Percentiles rank a stretch among this genome's conserved stretches.
Evolutionary conservation across 2,888 invertebrate species (phyloP).

Genomic region (Spialia ferax): DNA sequence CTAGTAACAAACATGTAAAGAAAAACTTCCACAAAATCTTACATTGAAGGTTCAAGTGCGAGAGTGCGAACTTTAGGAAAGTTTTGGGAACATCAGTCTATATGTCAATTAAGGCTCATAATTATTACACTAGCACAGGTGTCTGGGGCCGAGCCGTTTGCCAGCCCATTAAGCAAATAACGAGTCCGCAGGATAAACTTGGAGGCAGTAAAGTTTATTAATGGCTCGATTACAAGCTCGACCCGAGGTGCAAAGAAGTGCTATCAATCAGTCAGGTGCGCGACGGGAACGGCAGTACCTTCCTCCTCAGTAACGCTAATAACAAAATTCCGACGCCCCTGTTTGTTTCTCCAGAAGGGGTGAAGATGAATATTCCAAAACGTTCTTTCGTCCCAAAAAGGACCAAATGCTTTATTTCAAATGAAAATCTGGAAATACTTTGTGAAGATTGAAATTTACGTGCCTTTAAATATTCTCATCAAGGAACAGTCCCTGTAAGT

Average conservation of each 20-base stretch:
- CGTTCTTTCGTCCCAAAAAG: constrained; percentile 57
- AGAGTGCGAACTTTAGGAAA: no score
- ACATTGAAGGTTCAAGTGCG: background rate
- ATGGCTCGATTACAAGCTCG: constrained; percentile 87
- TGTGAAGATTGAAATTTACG: constrained; percentile 20
- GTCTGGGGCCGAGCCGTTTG: constrained; percentile 74
- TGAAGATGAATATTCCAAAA: constrained; percentile 78
- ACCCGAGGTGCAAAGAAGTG: constrained; percentile 86
- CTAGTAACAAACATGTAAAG: constrained; percentile 10
- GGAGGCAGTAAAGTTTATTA: constrained; percentile 86
- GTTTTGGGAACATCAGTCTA: constrained; percentile 42
- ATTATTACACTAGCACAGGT: constrained; percentile 71
- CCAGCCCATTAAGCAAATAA: constrained; percentile 85
- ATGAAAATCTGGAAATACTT: constrained; percentile 46
- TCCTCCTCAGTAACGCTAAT: constrained; percentile 83
- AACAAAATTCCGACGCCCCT: constrained; percentile 85
- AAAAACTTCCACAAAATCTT: background rate
- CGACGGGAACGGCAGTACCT: constrained; percentile 76
- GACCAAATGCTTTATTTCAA: constrained; percentile 51
- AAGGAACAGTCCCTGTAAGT: background rate
- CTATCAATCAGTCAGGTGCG: constrained; percentile 87
- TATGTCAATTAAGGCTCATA: constrained; percentile 73
- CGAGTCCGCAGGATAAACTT: constrained; percentile 84
- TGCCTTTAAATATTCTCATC: background rate
- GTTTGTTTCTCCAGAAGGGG: constrained; percentile 82